A percentile compares a stretch with the other conserved stretches of the same genome.
These are phyloP conservation scores for Psilopogon haemacephalus DNA, from an alignment of 2,113 vertebrate genomes.

Conservation along the genomic window DNA sequence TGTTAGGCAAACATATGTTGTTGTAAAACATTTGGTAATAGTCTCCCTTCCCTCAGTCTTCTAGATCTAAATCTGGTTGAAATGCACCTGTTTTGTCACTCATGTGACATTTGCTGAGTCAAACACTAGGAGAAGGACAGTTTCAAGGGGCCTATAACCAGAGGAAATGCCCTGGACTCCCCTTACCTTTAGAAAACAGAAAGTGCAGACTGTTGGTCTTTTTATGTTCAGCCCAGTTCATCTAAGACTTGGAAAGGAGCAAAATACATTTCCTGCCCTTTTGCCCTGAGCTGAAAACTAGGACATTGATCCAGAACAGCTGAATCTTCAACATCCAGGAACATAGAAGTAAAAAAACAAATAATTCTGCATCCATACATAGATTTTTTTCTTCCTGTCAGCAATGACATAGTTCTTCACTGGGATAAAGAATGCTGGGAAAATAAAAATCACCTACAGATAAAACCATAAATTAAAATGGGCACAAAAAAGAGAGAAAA, in stretches of 20 bases:
- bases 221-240: not conserved
- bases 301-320: not conserved
- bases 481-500: fast-evolving
- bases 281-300: too few species aligned
- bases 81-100: not conserved
- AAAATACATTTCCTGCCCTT: too few species aligned
- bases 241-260: not conserved
- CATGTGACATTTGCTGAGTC: not conserved
- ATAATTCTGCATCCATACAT: not conserved
- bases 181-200: not conserved
- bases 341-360: not conserved
- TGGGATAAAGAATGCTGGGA: not conserved
- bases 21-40: constrained; percentile 24
- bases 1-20: constrained; percentile 17
- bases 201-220: not conserved
- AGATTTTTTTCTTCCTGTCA: not conserved
- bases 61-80: not conserved
- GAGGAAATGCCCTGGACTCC: not conserved
- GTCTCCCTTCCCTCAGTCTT: not conserved
- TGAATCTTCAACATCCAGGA: not conserved
- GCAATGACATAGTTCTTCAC: not conserved
- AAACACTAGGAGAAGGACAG: not conserved
- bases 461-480: not conserved
- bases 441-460: not conserved
- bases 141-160: not conserved